Conservation (phyloP, 2,888 invertebrate species). For the Melinopterus prodromus region DNA sequence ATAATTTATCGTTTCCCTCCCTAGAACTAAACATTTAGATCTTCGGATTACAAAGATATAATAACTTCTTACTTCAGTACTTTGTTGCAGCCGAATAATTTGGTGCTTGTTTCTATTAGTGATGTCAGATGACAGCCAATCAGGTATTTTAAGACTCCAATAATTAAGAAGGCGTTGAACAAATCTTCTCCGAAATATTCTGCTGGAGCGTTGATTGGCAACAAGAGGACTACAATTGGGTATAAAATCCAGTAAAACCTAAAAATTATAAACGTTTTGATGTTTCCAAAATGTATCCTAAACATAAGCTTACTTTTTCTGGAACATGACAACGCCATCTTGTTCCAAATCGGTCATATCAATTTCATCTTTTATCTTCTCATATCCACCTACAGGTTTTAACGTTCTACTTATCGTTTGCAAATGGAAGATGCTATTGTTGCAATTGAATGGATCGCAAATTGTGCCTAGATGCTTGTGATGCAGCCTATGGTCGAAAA, state of each 20-base stretch:
- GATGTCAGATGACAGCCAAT: slow-evolving; percentile 72
- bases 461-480: slow-evolving; percentile 81
- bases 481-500: slow-evolving; percentile 80
- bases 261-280: slow-evolving; percentile 45
- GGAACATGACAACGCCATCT: slow-evolving; percentile 83
- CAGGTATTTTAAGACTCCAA: slow-evolving; percentile 74
- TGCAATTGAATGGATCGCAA: slow-evolving; percentile 82
- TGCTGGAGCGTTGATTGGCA: slow-evolving; percentile 79
- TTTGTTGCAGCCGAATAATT: slow-evolving; percentile 76
- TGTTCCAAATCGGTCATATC: slow-evolving; percentile 82
- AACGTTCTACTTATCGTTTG: slow-evolving; percentile 78
- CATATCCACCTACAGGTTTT: slow-evolving; percentile 71
- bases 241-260: slow-evolving; percentile 78
- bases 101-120: slow-evolving; percentile 77
- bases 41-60: slow-evolving; percentile 21
- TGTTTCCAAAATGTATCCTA: slow-evolving; percentile 16
- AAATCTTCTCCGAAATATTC: slow-evolving; percentile 82
- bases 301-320: slow-evolving; percentile 72
- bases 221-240: slow-evolving; percentile 68
- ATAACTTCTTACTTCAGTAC: slow-evolving; percentile 71
- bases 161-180: slow-evolving; percentile 68
- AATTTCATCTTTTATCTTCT: slow-evolving; percentile 69
- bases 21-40: slow-evolving; percentile 27
- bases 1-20: slow-evolving; percentile 38
- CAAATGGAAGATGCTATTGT: slow-evolving; percentile 81